Base-by-base conservation (phyloP, 2,113 vertebrate species). In the Saimiri boliviensis region DNA sequence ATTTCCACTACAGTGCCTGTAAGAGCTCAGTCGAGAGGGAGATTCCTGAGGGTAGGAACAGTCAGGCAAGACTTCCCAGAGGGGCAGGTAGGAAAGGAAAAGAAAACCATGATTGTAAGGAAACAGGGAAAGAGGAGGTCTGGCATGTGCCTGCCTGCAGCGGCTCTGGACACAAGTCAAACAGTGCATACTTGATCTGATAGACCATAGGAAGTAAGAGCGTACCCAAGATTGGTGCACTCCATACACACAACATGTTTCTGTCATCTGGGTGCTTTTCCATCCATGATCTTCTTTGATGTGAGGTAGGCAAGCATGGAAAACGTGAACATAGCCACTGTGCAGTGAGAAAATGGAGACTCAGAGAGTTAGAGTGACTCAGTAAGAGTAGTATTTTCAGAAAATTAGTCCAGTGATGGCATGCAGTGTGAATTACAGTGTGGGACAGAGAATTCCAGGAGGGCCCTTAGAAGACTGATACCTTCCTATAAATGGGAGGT, bases 341-440 rank as follows among this genome's bases (percentile, higher is more conserved):
- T 54, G 16, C 96, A 90, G 87, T 84, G 90, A 95, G 76, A 84
- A 92, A 90, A 90, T 40, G 63, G 66, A 93, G 76, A 83, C 86
- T 73, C 9, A 1, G 54, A 60, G 93, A 89, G 49, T 81, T 86
- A 96, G 93, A 97, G 89, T 96, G 96, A 96, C 89, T 97, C 47
- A 2, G 42, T 89, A 89, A 98, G 96, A 95, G 70, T 32, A 52
- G 86, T 97, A 83, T 96, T 97, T 97, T 96, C 84, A 93, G 96
- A 87, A 95, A 95, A 96, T 93, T 52, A 93, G 80, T 94, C 90
- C 42, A 56, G 83, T 54, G 97, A 90, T 93, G 66, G 76, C 96
- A 92, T 74, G 95, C 80, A 49, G 95, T 56, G 96, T 97, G 97
- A 97, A 97, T 98, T 97, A 97, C 92, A 97, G 95, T 97, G 96